Conservation (phyloP, 1,140 invertebrate species). For the Diabrotica undecimpunctata region DNA sequence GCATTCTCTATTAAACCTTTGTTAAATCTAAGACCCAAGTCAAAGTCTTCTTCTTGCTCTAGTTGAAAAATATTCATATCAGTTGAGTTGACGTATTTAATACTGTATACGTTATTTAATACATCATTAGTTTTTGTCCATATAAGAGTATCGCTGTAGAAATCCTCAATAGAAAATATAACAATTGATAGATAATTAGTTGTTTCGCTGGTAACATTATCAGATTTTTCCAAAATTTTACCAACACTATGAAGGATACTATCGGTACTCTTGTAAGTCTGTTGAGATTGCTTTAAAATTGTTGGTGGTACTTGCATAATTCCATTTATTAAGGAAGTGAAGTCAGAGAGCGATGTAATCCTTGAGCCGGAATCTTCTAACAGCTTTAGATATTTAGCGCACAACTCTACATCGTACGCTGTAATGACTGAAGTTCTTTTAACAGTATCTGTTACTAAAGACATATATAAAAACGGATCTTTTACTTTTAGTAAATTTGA, state of each 20-base stretch:
- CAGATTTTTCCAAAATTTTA: neutral
- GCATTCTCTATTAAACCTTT: neutral
- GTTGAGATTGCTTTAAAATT: conserved; percentile 21
- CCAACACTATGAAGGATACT: conserved; percentile 5
- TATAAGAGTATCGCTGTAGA: neutral
- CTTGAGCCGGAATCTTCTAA: neutral
- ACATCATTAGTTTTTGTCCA: neutral
- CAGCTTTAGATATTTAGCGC: neutral
- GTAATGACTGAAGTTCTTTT: neutral
- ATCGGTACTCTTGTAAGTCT: conserved; percentile 23
- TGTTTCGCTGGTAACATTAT: neutral
- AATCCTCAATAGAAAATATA: neutral
- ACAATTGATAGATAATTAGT: neutral
- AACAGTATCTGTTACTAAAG: neutral
- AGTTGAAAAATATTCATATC: neutral
- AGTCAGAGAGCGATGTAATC: too few species aligned
- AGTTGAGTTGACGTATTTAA: neutral
- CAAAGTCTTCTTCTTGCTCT: neutral
- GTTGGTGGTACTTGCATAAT: conserved; percentile 14
- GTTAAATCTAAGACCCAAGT: neutral
- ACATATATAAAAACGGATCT: neutral
- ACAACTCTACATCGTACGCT: neutral
- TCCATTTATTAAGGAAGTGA: conserved; percentile 9
- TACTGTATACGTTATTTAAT: neutral
- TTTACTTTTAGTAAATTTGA: neutral